A percentile compares a stretch with the other conserved stretches of the same genome.
Conservation (phyloP, 2,797 vertebrate genomes). For the Lutjanus campechanus region DNA sequence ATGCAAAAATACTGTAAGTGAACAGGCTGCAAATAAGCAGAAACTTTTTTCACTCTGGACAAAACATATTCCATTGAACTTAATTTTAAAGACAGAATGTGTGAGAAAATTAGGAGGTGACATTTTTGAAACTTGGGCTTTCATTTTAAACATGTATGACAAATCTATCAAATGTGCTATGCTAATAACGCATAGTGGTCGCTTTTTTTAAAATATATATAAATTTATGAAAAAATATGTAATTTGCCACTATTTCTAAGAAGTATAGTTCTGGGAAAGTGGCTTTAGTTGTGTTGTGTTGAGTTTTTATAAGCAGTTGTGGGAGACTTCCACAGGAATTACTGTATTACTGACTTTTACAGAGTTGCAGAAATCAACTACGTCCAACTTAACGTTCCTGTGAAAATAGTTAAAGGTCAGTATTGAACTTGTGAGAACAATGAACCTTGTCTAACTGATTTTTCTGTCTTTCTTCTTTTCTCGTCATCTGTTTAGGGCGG, state of each 20-base stretch:
- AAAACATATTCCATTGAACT: neutral
- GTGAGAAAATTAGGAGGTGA: neutral
- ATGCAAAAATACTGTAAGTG: neutral
- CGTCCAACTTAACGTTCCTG: no score
- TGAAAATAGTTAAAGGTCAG: neutral
- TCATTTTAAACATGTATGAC: neutral
- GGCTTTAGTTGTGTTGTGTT: no score
- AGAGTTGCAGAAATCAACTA: no score
- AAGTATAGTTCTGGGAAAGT: neutral
- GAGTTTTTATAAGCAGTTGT: no score
- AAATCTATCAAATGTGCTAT: no score
- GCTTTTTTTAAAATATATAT: neutral
- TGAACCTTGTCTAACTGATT: no score
- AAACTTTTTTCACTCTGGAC: neutral
- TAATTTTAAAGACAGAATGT: neutral
- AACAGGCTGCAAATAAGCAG: neutral
- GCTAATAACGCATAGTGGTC: neutral
- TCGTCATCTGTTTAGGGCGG: constrained; percentile 55
- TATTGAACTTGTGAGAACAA: neutral
- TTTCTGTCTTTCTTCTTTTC: constrained; percentile 4
- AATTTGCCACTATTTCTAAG: no score
- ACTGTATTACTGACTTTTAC: no score
- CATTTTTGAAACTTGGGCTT: neutral
- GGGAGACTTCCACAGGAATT: no score
- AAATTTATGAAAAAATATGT: neutral